phyloP scores from a whole-genome alignment of 2,888 invertebrate genomes.

The Ernsta delagoae region DNA sequence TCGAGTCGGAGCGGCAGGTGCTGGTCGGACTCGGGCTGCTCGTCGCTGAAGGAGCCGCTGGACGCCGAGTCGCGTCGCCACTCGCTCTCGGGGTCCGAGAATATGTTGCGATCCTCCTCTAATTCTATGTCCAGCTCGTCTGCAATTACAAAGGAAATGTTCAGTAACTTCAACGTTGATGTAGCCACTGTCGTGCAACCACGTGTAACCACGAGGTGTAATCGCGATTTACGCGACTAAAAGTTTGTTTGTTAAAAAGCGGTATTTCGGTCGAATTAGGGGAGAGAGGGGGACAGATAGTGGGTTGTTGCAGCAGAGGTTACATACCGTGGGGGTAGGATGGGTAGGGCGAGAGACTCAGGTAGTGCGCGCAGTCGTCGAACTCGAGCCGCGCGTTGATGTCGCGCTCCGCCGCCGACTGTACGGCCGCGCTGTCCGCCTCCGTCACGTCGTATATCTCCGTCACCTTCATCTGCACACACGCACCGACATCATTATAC shows the following conservation, averaged over 20 bases:
- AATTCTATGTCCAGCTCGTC: slow-evolving; percentile 73
- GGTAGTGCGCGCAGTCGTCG: too few species aligned
- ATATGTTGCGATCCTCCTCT: slow-evolving; percentile 84
- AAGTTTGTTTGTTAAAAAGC: too few species aligned
- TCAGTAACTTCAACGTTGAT: too few species aligned
- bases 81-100: slow-evolving; percentile 90
- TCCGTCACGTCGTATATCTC: slow-evolving; percentile 96
- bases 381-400: slow-evolving; percentile 87
- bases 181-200: too few species aligned
- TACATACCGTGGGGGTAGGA: slow-evolving; percentile 58
- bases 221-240: too few species aligned
- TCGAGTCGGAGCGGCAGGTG: slow-evolving; percentile 47
- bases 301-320: too few species aligned
- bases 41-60: slow-evolving; percentile 60
- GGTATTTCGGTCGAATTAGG: too few species aligned
- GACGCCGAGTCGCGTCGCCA: slow-evolving; percentile 73
- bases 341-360: too few species aligned
- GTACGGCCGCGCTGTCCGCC: slow-evolving; percentile 87
- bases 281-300: too few species aligned
- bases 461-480: slow-evolving; percentile 90
- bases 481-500: not conserved
- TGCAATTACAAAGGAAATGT: not conserved
- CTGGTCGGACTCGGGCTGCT: slow-evolving; percentile 84
- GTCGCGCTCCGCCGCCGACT: slow-evolving; percentile 86
- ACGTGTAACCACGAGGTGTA: too few species aligned